Percentiles rank a stretch among this genome's conserved stretches.
Evolutionary conservation across 1,140 invertebrate species (phyloP).

Genomic region (Eubasilissa regina): DNA sequence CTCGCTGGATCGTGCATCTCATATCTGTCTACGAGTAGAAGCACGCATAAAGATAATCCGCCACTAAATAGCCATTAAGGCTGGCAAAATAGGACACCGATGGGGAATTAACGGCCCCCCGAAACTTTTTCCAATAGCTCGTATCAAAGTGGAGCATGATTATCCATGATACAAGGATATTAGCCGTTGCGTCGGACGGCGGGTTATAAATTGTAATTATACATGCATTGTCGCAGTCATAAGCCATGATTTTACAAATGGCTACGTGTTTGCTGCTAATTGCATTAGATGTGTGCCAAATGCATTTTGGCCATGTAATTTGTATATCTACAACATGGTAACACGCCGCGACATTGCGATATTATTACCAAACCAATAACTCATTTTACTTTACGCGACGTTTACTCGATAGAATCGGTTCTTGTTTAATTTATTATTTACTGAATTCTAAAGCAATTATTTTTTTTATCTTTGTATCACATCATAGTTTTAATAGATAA

Average conservation of each 20-base stretch:
- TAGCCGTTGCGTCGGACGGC: not conserved
- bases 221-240: not conserved
- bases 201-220: slow-evolving; percentile 40
- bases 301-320: slow-evolving; percentile 41
- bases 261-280: slow-evolving; percentile 38
- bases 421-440: no score
- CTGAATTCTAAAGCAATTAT: no score
- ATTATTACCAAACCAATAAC: not conserved
- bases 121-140: slow-evolving; percentile 6
- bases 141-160: slow-evolving; percentile 17
- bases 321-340: slow-evolving; percentile 6
- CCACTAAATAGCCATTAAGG: not conserved
- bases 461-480: no score
- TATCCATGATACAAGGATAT: slow-evolving; percentile 16
- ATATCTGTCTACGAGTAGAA: not conserved
- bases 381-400: no score
- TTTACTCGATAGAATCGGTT: no score
- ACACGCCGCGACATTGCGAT: slow-evolving; percentile 12
- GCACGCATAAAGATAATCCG: not conserved
- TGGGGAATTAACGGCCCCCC: not conserved
- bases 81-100: slow-evolving; percentile 2
- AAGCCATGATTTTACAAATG: slow-evolving; percentile 36
- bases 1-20: not conserved
- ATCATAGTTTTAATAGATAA: no score
- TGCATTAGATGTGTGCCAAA: slow-evolving; percentile 40